These are phyloP conservation scores for Empis livida DNA, from an alignment of 2,888 invertebrate genomes.

Conservation along the genomic window DNA sequence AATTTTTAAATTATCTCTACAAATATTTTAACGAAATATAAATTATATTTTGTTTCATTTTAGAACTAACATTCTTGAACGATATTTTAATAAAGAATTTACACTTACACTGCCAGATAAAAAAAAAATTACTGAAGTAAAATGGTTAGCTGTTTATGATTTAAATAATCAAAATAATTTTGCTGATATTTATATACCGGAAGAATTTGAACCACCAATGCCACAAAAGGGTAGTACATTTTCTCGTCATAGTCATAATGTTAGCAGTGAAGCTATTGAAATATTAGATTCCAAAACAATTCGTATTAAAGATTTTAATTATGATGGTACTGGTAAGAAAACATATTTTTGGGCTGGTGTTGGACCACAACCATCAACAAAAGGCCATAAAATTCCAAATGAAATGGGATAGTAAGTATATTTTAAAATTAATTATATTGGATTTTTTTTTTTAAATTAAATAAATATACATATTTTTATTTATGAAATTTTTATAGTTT, in stretches of 20 bases:
- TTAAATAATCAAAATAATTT: conserved; percentile 75
- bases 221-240: conserved; percentile 45
- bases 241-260: conserved; percentile 48
- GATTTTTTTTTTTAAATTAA: too few relatives aligned
- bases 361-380: conserved; percentile 73
- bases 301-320: conserved; percentile 59
- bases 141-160: conserved; percentile 85
- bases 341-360: conserved; percentile 82
- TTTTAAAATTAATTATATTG: background rate
- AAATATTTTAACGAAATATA: background rate
- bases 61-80: conserved; percentile 71
- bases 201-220: conserved; percentile 77
- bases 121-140: conserved; percentile 73
- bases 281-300: conserved; percentile 73
- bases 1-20: background rate
- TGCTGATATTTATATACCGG: conserved; percentile 80
- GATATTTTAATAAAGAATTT: conserved; percentile 78
- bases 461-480: background rate
- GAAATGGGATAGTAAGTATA: conserved; percentile 83
- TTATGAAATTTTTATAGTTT: conserved; percentile 41
- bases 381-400: conserved; percentile 73
- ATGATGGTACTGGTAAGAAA: conserved; percentile 62
- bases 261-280: conserved; percentile 57
- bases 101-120: conserved; percentile 69
- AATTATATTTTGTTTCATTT: background rate